Percentiles rank a stretch among this genome's conserved stretches.
Conservation (phyloP, 2,113 vertebrate genomes). For the Zapornia atra region DNA sequence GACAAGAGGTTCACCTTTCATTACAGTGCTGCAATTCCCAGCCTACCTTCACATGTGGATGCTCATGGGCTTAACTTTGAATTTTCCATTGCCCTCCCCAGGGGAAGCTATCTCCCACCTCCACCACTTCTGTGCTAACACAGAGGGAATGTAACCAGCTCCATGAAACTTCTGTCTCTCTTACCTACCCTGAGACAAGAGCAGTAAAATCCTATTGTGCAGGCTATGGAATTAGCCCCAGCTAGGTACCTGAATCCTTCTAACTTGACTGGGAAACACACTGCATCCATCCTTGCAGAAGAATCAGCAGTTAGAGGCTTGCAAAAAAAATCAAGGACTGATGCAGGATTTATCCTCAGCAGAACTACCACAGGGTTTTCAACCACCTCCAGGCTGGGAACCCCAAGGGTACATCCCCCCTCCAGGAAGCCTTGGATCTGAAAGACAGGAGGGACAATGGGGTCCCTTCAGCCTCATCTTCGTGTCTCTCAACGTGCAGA, state of each 20-base stretch:
- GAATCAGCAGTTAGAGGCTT: background rate
- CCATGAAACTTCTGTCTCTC: accelerated
- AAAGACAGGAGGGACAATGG: background rate
- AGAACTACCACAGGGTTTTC: background rate
- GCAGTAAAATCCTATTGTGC: background rate
- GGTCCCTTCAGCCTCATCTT: background rate
- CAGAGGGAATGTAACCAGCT: background rate
- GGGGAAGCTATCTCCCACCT: background rate
- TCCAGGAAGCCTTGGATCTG: background rate
- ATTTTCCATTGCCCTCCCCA: background rate
- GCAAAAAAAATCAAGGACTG: background rate
- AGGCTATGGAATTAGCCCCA: background rate
- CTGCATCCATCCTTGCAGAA: background rate
- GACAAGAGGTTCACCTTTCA: background rate
- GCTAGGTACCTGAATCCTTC: background rate
- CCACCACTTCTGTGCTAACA: background rate
- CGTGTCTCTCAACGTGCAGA: background rate
- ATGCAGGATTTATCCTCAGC: accelerated
- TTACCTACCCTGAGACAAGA: background rate
- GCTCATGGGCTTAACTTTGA: background rate
- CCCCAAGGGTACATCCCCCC: background rate
- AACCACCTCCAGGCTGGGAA: background rate
- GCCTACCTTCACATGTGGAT: background rate
- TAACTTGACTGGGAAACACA: background rate
- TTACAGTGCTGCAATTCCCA: background rate